A percentile compares a stretch with the other conserved stretches of the same genome.
phyloP scores from a whole-genome alignment of 1,140 invertebrate genomes.

The Plodia interpunctella region DNA sequence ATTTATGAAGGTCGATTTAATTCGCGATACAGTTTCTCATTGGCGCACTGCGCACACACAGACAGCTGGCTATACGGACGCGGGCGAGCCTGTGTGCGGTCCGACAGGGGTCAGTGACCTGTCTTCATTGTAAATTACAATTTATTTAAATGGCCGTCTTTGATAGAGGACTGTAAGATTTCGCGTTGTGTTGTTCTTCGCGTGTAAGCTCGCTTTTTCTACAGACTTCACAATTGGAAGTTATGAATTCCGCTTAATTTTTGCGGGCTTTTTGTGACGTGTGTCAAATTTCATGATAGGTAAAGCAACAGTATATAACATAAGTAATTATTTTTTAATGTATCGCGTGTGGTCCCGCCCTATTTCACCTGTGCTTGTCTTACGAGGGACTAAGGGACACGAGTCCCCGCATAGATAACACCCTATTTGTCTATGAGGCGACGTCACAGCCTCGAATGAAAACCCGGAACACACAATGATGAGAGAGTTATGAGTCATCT shows the following conservation, averaged over 20 bases:
- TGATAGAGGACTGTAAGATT: slow-evolving; percentile 1
- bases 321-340: no score
- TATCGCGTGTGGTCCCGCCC: no score
- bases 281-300: no score
- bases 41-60: not conserved
- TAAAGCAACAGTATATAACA: no score
- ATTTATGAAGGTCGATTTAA: slow-evolving; percentile 1
- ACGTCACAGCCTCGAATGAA: no score
- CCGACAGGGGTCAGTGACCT: not conserved
- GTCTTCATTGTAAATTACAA: slow-evolving; percentile 6
- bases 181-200: not conserved
- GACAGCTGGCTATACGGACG: not conserved
- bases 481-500: no score
- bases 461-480: no score
- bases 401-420: no score
- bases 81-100: not conserved
- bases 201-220: not conserved
- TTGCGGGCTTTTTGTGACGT: not conserved
- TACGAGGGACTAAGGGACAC: no score
- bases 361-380: no score
- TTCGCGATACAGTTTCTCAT: slow-evolving; percentile 2
- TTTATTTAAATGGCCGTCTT: slow-evolving; percentile 2
- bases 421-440: no score
- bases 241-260: not conserved
- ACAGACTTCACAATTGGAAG: not conserved